Conservation (phyloP, 2,113 vertebrate species). For the Sphyrna mokarran region DNA sequence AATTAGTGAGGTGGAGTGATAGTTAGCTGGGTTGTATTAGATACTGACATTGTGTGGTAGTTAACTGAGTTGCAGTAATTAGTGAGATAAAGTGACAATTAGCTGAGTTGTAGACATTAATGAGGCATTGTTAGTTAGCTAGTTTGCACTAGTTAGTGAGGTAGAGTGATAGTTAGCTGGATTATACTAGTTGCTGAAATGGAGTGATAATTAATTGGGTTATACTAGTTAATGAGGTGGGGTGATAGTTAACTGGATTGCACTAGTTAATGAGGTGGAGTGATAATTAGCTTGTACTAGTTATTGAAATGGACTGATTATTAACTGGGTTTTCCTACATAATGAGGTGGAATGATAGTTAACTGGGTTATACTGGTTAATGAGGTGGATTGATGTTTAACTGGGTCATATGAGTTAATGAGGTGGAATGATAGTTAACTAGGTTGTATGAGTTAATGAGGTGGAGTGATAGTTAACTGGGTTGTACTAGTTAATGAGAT, state of each 20-base stretch:
- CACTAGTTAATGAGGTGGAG: background rate
- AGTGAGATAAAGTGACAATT: background rate
- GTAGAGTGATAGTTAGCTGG: background rate
- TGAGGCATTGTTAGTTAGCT: background rate
- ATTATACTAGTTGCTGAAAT: background rate
- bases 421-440: background rate
- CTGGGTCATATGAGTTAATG: background rate
- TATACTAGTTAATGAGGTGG: background rate
- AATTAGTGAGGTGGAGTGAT: background rate
- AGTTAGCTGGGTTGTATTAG: background rate
- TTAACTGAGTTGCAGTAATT: background rate
- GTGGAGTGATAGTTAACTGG: background rate
- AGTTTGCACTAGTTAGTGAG: background rate
- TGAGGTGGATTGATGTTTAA: background rate
- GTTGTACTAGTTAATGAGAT: background rate
- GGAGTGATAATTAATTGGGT: background rate
- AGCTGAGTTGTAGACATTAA: background rate
- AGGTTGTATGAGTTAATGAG: background rate
- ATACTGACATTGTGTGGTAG: background rate
- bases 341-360: background rate
- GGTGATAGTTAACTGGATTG: background rate
- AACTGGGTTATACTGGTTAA: background rate
- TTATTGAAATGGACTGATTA: background rate
- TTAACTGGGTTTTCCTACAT: background rate
- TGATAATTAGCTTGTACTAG: background rate